These are phyloP conservation scores for Homarus americanus DNA, from an alignment of 1,140 invertebrate species.

Conservation along the genomic window DNA sequence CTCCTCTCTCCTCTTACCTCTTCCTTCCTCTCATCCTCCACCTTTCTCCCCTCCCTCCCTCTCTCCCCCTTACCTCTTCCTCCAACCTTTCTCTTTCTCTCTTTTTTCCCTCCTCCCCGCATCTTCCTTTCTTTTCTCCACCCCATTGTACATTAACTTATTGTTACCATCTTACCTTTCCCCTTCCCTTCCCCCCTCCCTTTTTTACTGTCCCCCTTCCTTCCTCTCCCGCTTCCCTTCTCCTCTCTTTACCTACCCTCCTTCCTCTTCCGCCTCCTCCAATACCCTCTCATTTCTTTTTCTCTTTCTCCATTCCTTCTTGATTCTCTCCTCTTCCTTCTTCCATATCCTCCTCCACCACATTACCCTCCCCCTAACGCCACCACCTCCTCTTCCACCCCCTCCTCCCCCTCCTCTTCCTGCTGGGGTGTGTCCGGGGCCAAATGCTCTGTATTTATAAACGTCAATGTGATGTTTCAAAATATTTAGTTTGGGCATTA, in stretches of 20 bases:
- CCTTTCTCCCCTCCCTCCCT: too few species aligned
- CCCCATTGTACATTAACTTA: too few species aligned
- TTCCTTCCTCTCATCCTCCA: too few species aligned
- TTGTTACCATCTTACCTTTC: too few species aligned
- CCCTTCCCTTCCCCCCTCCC: neutral
- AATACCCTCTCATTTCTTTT: neutral
- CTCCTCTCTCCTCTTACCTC: too few species aligned
- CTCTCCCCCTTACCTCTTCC: too few species aligned
- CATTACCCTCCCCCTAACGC: neutral
- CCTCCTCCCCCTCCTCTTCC: neutral
- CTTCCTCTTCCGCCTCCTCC: neutral
- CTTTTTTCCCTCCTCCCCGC: too few species aligned
- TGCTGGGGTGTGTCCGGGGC: neutral
- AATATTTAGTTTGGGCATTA: conserved; percentile 54
- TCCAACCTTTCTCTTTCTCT: too few species aligned
- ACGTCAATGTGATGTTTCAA: conserved; percentile 47
- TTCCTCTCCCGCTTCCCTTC: neutral
- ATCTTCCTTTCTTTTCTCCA: neutral
- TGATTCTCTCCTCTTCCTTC: neutral
- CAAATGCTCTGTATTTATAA: conserved; percentile 53
- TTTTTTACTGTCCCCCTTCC: neutral
- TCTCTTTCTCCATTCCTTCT: neutral
- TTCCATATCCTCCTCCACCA: too few species aligned
- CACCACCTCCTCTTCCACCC: neutral
- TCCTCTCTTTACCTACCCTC: neutral